Evolutionary conservation across 2,888 invertebrate species (phyloP).

Genomic region (Acanthosepion lycidas): DNA sequence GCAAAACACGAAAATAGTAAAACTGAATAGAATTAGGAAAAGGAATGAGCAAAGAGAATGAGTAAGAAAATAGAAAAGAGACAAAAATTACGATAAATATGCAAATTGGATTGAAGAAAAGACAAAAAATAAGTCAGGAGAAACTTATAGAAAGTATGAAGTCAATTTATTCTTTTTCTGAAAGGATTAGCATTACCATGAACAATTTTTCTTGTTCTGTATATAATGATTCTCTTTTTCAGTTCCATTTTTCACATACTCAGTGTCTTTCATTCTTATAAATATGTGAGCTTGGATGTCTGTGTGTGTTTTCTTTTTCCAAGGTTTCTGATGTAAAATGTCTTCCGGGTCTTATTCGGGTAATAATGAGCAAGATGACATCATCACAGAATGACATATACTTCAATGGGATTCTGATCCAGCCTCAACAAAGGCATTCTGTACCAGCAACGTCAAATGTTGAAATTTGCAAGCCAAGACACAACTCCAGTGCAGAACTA

Average conservation of each 20-base stretch:
- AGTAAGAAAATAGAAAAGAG: not conserved
- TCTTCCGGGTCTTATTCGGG: not conserved
- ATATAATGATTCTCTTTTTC: not conserved
- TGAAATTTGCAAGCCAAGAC: not conserved
- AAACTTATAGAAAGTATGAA: not conserved
- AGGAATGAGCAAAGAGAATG: not conserved
- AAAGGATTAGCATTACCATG: not conserved
- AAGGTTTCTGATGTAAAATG: not conserved
- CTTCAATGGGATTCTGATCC: not conserved
- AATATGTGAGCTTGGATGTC: not conserved
- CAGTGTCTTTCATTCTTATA: not conserved
- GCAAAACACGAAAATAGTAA: not conserved
- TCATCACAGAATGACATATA: not conserved
- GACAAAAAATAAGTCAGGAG: not conserved
- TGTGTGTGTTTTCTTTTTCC: not conserved
- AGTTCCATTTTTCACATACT: not conserved
- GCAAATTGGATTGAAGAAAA: not conserved
- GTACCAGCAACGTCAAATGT: not conserved
- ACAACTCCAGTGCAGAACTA: too few species aligned
- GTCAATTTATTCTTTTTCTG: not conserved
- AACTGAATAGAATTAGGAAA: not conserved
- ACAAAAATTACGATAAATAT: not conserved
- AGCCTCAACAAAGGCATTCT: not conserved
- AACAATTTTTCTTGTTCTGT: not conserved
- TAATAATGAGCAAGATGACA: slow-evolving; percentile 33